phyloP scores from a whole-genome alignment of 2,888 invertebrate genomes.

The Microlaimidae sp. region DNA sequence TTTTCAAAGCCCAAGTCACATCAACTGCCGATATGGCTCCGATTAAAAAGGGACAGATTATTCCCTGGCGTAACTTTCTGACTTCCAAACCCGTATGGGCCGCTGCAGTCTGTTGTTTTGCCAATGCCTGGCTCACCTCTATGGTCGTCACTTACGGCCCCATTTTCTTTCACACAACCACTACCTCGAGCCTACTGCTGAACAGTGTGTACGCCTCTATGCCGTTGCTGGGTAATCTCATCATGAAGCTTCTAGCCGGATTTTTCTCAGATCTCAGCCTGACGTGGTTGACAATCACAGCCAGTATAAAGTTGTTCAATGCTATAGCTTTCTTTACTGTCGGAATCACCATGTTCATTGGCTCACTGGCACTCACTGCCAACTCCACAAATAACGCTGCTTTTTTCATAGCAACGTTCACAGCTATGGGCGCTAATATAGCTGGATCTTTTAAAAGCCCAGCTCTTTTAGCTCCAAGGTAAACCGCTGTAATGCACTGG shows the following conservation, averaged over 20 bases:
- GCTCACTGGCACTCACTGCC: not conserved
- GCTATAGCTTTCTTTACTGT: not conserved
- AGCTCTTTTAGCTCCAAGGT: not conserved
- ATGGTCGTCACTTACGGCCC: not conserved
- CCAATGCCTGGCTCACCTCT: not conserved
- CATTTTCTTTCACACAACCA: not conserved
- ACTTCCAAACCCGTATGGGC: not conserved
- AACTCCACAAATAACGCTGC: not conserved
- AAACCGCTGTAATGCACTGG: too few relatives aligned
- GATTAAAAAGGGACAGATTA: not conserved
- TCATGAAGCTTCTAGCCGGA: not conserved
- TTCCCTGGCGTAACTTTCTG: not conserved
- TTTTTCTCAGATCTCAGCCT: not conserved
- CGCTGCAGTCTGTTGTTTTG: not conserved
- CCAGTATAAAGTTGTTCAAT: not conserved
- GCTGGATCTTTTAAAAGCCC: not conserved
- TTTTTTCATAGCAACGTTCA: not conserved
- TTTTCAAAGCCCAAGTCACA: not conserved
- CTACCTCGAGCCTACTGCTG: not conserved
- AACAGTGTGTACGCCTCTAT: not conserved
- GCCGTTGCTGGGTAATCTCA: not conserved
- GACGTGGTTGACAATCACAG: not conserved
- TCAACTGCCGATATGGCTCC: not conserved
- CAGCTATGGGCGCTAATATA: not conserved
- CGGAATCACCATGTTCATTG: not conserved